These are phyloP conservation scores for Parnassius smintheus DNA, from an alignment of 2,888 invertebrate genomes.

Conservation along the genomic window DNA sequence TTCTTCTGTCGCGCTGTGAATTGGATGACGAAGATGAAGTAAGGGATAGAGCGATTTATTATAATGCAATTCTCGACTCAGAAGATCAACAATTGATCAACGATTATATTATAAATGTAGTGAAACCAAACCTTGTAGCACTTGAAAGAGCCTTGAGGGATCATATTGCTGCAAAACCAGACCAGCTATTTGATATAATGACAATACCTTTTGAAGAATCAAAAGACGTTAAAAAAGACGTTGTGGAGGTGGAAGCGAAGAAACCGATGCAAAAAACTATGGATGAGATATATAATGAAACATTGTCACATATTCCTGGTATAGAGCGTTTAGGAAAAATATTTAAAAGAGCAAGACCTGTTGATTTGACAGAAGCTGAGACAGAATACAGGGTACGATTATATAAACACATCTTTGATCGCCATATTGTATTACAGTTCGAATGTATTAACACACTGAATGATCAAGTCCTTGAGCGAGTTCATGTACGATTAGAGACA, in stretches of 20 bases:
- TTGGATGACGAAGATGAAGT: slow-evolving; percentile 99
- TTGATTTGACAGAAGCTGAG: slow-evolving; percentile 97
- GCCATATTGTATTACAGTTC: slow-evolving; percentile 96
- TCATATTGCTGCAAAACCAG: slow-evolving; percentile 87
- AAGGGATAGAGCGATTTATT: slow-evolving; percentile 97
- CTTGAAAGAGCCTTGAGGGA: slow-evolving; percentile 93
- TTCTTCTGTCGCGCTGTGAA: slow-evolving; percentile 91
- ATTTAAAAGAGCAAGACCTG: slow-evolving; percentile 92
- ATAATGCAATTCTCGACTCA: slow-evolving; percentile 90
- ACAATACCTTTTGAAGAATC: slow-evolving; percentile 92
- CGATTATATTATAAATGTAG: slow-evolving; percentile 88
- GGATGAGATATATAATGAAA: slow-evolving; percentile 93
- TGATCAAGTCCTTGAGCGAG: slow-evolving; percentile 96
- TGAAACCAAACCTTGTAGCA: slow-evolving; percentile 91
- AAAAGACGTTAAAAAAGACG: slow-evolving; percentile 89
- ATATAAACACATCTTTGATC: slow-evolving; percentile 94
- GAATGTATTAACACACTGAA: slow-evolving; percentile 97
- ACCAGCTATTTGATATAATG: slow-evolving; percentile 91
- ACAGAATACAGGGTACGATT: slow-evolving; percentile 97
- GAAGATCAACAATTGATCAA: slow-evolving; percentile 86
- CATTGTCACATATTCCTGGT: slow-evolving; percentile 89
- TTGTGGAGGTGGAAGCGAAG: slow-evolving; percentile 87
- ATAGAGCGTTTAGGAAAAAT: slow-evolving; percentile 92
- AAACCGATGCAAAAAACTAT: slow-evolving; percentile 92
- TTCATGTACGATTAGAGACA: slow-evolving; percentile 91